Percentiles rank a stretch among this genome's conserved stretches.
Evolutionary conservation across 1,140 invertebrate genomes (phyloP).

Genomic region (Nomia melanderi): DNA sequence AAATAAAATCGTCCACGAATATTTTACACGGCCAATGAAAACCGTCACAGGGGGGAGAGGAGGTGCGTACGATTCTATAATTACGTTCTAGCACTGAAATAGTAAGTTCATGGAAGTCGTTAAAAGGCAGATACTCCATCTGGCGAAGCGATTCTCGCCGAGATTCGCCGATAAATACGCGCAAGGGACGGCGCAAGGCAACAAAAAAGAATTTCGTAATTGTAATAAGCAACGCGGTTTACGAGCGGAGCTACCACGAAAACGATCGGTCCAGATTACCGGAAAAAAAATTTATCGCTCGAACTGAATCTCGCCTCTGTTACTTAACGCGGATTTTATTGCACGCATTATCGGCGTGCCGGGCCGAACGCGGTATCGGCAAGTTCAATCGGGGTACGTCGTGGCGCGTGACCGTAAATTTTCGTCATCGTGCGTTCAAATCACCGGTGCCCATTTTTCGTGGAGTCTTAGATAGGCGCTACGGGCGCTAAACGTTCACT

Average conservation of each 20-base stretch:
- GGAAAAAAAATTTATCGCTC: conserved; percentile 20
- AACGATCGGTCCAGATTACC: conserved; percentile 12
- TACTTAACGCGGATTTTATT: conserved; percentile 28
- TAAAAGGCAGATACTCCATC: neutral
- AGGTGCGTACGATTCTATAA: neutral
- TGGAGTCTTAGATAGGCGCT: neutral
- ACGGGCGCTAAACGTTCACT: too few species aligned
- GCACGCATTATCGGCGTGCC: neutral
- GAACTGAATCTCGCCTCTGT: conserved; percentile 9
- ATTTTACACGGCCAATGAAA: neutral
- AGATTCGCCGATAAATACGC: neutral
- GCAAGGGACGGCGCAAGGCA: neutral
- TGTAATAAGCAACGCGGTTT: conserved; percentile 19
- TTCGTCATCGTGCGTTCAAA: conserved; percentile 15
- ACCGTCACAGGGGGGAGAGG: neutral
- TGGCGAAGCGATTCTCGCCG: neutral
- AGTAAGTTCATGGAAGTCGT: neutral
- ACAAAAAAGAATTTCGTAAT: conserved; percentile 21
- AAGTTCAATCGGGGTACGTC: conserved; percentile 5
- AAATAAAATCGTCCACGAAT: neutral
- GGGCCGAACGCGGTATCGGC: neutral
- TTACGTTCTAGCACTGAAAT: neutral
- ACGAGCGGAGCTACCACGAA: conserved; percentile 17
- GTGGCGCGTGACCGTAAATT: neutral
- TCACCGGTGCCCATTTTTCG: conserved; percentile 1